These are phyloP conservation scores for Pseudolycoriella hygida DNA, from an alignment of 2,888 invertebrate species.

Conservation along the genomic window DNA sequence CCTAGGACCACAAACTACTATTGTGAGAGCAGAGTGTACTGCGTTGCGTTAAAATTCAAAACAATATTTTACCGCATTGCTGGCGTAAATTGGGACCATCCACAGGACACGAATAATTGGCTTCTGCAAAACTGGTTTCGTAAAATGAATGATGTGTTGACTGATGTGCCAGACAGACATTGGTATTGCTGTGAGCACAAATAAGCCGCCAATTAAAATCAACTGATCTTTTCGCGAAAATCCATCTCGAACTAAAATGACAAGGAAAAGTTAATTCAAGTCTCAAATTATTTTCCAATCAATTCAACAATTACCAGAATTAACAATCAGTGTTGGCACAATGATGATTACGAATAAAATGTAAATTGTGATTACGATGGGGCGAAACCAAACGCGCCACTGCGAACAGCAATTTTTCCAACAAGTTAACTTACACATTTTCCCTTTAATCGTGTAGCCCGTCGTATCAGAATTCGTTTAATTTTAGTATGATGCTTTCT, in stretches of 20 bases:
- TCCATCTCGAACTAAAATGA: conserved; percentile 42
- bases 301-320: conserved; percentile 41
- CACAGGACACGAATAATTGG: conserved; percentile 90
- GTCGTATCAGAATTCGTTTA: too few relatives aligned
- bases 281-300: too few relatives aligned
- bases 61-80: conserved; percentile 91
- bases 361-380: conserved; percentile 63
- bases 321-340: conserved; percentile 65
- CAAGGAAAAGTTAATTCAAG: too few relatives aligned
- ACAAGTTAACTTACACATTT: too few relatives aligned
- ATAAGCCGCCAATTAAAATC: conserved; percentile 73
- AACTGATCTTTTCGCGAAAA: conserved; percentile 64
- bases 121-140: conserved; percentile 79
- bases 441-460: too few relatives aligned
- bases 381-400: conserved; percentile 85
- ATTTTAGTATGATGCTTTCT: too few relatives aligned
- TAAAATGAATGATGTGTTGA: conserved; percentile 85
- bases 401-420: conserved; percentile 16
- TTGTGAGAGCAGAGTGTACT: too few relatives aligned
- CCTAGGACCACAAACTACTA: too few relatives aligned
- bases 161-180: conserved; percentile 90
- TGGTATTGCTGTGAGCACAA: conserved; percentile 77
- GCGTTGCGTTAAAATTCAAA: too few relatives aligned
- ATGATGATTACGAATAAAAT: conserved; percentile 64
- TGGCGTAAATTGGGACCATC: conserved; percentile 96